phyloP scores from a whole-genome alignment of 2,797 vertebrate species.

The Poeciliopsis infans region DNA sequence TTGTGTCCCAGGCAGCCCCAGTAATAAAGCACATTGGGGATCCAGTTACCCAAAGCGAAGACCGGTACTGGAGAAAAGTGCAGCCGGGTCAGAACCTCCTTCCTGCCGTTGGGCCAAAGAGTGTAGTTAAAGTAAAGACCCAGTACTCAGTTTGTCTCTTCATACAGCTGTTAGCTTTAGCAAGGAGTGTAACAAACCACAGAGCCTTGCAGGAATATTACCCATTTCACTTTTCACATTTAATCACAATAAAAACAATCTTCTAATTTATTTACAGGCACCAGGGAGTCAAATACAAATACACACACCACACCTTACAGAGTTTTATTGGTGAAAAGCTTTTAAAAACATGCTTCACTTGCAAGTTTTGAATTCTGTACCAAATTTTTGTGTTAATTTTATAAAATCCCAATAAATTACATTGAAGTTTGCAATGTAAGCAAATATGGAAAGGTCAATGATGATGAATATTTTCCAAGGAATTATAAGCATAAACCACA shows the following conservation, averaged over 20 bases:
- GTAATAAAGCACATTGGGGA: slow-evolving; percentile 78
- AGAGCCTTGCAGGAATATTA: neutral
- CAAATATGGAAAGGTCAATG: neutral
- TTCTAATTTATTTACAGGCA: neutral
- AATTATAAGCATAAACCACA: neutral
- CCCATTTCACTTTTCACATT: neutral
- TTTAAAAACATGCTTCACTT: neutral
- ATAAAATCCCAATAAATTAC: neutral
- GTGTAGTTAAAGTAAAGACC: neutral
- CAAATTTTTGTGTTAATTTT: neutral
- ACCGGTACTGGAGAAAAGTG: slow-evolving; percentile 80
- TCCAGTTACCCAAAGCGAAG: slow-evolving; percentile 82
- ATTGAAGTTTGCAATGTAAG: neutral
- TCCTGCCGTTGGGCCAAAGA: slow-evolving; percentile 43
- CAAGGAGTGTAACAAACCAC: neutral
- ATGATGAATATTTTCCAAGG: neutral
- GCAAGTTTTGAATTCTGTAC: neutral
- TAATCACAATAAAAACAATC: neutral
- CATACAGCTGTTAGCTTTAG: neutral
- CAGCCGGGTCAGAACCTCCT: slow-evolving; percentile 77
- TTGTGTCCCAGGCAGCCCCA: slow-evolving; percentile 75
- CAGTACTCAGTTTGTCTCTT: neutral
- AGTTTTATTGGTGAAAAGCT: neutral
- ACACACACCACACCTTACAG: neutral
- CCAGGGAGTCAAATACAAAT: neutral